Conservation (phyloP, 23 tunicate genomes). For the Styela plicata region DNA sequence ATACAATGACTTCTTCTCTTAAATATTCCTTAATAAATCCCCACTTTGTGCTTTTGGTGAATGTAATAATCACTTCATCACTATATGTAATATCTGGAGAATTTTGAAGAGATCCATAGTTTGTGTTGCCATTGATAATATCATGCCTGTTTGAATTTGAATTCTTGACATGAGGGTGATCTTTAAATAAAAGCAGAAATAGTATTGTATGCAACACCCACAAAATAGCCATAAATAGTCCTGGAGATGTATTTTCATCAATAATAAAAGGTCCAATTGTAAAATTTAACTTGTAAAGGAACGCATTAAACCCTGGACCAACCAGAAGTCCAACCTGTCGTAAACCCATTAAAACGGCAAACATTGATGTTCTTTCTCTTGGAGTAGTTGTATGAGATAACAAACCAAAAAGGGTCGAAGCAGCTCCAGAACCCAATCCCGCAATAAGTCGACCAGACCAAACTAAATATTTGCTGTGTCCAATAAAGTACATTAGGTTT, state of each 20-base stretch:
- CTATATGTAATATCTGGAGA: neutral
- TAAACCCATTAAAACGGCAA: conserved; percentile 15
- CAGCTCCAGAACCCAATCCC: conserved; percentile 31
- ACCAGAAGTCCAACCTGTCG: conserved; percentile 33
- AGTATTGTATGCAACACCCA: conserved; percentile 56
- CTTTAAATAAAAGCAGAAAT: conserved; percentile 37
- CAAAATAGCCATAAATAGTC: conserved; percentile 62
- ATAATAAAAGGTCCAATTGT: conserved; percentile 48
- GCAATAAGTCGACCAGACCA: conserved; percentile 20
- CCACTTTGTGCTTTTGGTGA: neutral
- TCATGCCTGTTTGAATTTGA: neutral
- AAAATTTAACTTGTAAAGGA: conserved; percentile 54
- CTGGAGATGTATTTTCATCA: conserved; percentile 17
- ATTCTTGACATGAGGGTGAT: neutral
- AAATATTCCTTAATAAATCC: conserved; percentile 29
- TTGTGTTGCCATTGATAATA: neutral
- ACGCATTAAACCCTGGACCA: conserved; percentile 51
- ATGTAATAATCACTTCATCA: neutral
- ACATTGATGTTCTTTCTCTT: conserved; percentile 23
- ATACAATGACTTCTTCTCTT: conserved; percentile 72
- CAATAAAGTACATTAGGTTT: conserved; percentile 24
- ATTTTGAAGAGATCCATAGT: neutral
- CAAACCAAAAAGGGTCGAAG: conserved; percentile 17
- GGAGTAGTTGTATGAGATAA: conserved; percentile 1
- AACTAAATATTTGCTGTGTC: conserved; percentile 20